Conservation (phyloP, 2,113 vertebrate species). For the Piprites chloris region DNA sequence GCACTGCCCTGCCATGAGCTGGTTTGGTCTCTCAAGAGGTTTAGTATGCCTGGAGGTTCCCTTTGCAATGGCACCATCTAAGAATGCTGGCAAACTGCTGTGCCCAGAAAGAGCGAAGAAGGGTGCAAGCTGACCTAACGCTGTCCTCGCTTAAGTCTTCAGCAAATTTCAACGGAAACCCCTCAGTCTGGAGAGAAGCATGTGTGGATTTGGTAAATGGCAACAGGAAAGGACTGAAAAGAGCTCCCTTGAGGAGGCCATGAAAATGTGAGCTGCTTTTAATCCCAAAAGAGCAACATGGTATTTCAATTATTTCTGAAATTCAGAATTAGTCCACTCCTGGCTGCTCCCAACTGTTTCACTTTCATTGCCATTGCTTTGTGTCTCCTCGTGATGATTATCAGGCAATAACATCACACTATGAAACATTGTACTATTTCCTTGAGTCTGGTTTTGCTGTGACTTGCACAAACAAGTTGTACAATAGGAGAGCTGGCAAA, state of each 20-base stretch:
- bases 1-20: background rate
- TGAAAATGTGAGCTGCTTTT: background rate
- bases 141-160: background rate
- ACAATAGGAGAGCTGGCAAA: conserved; percentile 26
- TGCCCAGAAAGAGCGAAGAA: background rate
- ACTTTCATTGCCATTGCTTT: background rate
- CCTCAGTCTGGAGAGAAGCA: background rate
- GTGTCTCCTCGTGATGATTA: background rate
- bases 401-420: background rate
- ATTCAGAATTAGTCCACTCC: background rate
- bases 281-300: background rate
- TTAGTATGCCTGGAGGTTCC: background rate
- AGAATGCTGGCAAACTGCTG: background rate
- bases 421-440: background rate
- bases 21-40: background rate
- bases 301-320: background rate
- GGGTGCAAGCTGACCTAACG: background rate
- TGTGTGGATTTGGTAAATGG: background rate
- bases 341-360: background rate
- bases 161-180: background rate
- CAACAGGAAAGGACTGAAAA: background rate
- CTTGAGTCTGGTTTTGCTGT: background rate
- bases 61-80: background rate
- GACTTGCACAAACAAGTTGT: conserved; percentile 32
- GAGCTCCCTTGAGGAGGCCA: background rate